Evolutionary conservation across 2,797 vertebrate species (phyloP).

Genomic region (Pachyuromys duprasi): DNA sequence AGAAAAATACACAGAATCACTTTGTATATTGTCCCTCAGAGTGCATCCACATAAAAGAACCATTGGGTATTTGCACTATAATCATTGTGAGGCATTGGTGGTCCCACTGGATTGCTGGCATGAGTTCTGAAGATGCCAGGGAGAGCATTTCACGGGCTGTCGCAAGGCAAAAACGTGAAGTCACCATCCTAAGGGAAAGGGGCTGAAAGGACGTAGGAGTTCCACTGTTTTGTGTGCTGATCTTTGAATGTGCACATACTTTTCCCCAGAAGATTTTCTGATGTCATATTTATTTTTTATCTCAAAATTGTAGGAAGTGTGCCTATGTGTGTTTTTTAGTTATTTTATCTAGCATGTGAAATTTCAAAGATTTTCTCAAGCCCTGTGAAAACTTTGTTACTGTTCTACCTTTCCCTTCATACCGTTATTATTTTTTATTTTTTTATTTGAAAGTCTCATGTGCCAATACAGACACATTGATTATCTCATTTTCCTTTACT

Average conservation of each 20-base stretch:
- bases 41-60: background rate
- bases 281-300: background rate
- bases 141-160: background rate
- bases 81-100: background rate
- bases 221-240: background rate
- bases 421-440: background rate
- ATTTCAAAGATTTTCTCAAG: background rate
- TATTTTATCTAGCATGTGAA: background rate
- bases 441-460: background rate
- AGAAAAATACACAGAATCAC: background rate
- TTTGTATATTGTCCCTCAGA: background rate
- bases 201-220: background rate
- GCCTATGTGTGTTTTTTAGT: background rate
- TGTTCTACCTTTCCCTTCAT: background rate
- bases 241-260: background rate
- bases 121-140: background rate
- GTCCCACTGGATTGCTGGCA: background rate
- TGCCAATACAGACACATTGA: background rate
- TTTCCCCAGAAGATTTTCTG: background rate
- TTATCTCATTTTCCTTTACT: background rate
- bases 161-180: background rate
- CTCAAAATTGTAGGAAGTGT: background rate
- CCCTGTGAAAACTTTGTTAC: background rate
- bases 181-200: background rate
- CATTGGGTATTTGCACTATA: background rate